A percentile compares a stretch with the other conserved stretches of the same genome.
These are phyloP conservation scores for Nansenia antarctica DNA, from an alignment of 2,113 vertebrate genomes.

Conservation along the genomic window DNA sequence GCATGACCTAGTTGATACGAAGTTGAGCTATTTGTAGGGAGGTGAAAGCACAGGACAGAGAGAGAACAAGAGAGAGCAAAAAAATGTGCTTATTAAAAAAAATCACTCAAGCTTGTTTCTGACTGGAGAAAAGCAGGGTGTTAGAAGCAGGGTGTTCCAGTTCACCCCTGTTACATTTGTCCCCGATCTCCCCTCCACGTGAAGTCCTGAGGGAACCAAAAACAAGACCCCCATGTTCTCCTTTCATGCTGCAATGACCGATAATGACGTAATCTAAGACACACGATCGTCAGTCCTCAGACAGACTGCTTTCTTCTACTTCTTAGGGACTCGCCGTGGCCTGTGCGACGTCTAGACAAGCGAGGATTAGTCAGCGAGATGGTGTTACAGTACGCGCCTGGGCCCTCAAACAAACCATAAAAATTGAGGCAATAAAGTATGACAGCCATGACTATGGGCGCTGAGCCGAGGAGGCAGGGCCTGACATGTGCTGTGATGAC, in stretches of 20 bases:
- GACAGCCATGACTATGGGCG: background rate
- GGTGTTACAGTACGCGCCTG: constrained; percentile 10
- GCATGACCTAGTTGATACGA: too few species aligned
- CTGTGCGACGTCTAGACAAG: constrained; percentile 42
- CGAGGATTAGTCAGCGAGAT: constrained; percentile 33
- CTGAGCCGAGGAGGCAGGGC: background rate
- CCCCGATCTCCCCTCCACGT: too few species aligned
- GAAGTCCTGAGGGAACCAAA: too few species aligned
- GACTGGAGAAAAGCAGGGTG: too few species aligned
- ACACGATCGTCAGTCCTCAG: constrained; percentile 21
- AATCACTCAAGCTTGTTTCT: too few species aligned
- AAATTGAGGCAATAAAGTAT: background rate
- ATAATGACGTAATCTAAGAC: constrained; percentile 10
- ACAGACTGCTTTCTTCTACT: constrained; percentile 14
- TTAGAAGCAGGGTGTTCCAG: too few species aligned
- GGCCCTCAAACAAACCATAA: background rate
- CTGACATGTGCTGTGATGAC: background rate
- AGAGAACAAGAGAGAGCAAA: too few species aligned
- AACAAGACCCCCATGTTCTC: background rate
- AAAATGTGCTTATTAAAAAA: too few species aligned
- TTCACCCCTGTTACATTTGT: too few species aligned
- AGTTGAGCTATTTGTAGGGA: too few species aligned
- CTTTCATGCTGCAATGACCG: background rate
- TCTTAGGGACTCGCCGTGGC: constrained; percentile 4
- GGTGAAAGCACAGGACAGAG: too few species aligned